phyloP scores from a whole-genome alignment of 2,797 vertebrate species.

The Manis javanica region DNA sequence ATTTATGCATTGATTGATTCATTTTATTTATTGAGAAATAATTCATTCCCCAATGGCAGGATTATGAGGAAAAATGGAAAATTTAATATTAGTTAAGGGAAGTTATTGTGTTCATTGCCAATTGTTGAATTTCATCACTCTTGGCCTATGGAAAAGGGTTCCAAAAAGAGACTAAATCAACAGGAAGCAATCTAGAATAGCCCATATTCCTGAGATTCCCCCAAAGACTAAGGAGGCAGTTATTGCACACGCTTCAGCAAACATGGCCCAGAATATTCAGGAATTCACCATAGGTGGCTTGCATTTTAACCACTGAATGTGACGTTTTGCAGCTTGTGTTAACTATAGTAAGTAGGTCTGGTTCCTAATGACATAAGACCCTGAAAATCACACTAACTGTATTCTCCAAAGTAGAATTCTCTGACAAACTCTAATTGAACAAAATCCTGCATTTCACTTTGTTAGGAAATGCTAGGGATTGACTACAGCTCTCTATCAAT shows the following conservation, averaged over 20 bases:
- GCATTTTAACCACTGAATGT: not conserved
- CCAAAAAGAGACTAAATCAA: not conserved
- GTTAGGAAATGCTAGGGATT: not conserved
- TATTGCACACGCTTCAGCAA: not conserved
- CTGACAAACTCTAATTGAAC: constrained; percentile 37
- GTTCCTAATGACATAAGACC: not conserved
- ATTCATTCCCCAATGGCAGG: not conserved
- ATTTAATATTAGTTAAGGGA: not conserved
- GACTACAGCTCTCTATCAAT: not conserved
- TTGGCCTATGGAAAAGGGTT: not conserved
- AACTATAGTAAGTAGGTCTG: not conserved
- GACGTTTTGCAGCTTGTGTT: not conserved
- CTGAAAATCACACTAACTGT: not conserved
- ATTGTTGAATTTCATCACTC: not conserved
- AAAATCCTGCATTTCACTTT: constrained; percentile 16
- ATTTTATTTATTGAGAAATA: not conserved
- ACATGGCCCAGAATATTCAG: not conserved
- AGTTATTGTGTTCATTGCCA: not conserved
- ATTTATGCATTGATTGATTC: not conserved
- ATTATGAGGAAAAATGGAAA: not conserved
- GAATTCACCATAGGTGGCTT: not conserved
- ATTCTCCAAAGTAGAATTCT: constrained; percentile 55
- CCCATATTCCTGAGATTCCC: not conserved
- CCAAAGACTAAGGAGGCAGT: not conserved
- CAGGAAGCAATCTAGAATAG: not conserved